Evolutionary conservation across 1,140 invertebrate species (phyloP).

Genomic region (Ruditapes philippinarum): DNA sequence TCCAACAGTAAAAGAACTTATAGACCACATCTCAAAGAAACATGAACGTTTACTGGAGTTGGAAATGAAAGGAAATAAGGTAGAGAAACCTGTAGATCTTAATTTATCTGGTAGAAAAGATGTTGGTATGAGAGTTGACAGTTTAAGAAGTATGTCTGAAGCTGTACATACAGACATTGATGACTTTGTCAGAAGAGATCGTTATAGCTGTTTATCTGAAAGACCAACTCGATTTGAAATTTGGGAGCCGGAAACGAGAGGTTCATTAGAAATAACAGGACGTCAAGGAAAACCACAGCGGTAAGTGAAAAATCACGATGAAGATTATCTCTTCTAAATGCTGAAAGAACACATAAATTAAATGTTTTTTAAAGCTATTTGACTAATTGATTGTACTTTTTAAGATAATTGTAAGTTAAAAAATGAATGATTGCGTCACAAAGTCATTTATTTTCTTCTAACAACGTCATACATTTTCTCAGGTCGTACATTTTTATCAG

Average conservation of each 20-base stretch:
- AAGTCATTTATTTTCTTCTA: no score
- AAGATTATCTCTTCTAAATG: no score
- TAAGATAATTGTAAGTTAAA: no score
- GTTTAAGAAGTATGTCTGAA: background rate
- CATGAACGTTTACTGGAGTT: constrained; percentile 66
- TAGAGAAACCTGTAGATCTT: constrained; percentile 9
- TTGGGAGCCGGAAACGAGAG: constrained; percentile 11
- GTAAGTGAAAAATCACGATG: no score
- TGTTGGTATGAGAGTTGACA: background rate
- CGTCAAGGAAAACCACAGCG: background rate
- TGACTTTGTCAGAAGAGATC: background rate
- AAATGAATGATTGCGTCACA: no score
- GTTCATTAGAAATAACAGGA: constrained; percentile 10
- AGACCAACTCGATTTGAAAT: constrained; percentile 24
- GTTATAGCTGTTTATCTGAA: constrained; percentile 22
- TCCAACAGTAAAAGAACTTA: constrained; percentile 73
- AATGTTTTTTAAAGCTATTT: no score
- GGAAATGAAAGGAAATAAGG: constrained; percentile 54
- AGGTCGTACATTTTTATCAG: no score
- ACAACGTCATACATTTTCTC: no score
- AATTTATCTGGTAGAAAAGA: background rate
- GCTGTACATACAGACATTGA: background rate
- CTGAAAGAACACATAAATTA: no score
- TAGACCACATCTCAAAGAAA: constrained; percentile 72
- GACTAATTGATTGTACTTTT: no score